A percentile compares a stretch with the other conserved stretches of the same genome.
Evolutionary conservation across 2,888 invertebrate species (phyloP).

Genomic region (Lumbricus terrestris): DNA sequence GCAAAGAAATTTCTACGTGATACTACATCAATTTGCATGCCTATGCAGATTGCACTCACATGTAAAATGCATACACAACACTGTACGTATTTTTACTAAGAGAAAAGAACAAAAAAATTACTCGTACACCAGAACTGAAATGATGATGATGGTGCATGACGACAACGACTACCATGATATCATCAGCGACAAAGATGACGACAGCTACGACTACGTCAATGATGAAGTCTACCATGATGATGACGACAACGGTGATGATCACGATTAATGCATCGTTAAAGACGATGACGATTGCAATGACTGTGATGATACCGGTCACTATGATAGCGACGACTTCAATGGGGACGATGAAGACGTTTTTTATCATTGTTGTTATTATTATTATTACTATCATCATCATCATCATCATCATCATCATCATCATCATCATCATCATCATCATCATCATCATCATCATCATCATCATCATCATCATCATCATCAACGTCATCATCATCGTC

Average conservation of each 20-base stretch:
- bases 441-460: too few relatives aligned
- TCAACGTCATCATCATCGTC: too few relatives aligned
- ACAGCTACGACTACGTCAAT: background rate
- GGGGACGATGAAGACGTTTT: constrained; percentile 24
- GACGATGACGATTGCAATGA: constrained; percentile 12
- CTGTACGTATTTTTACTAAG: too few relatives aligned
- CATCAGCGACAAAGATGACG: too few relatives aligned
- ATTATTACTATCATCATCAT: constrained; percentile 21
- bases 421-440: background rate
- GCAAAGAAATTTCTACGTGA: background rate
- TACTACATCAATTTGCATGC: too few relatives aligned
- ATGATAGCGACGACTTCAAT: background rate
- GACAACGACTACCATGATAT: too few relatives aligned
- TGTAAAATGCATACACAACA: too few relatives aligned
- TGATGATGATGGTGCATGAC: background rate
- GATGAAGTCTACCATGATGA: constrained; percentile 20
- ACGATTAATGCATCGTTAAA: too few relatives aligned
- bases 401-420: constrained; percentile 19
- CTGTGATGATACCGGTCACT: too few relatives aligned
- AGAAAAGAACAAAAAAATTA: too few relatives aligned
- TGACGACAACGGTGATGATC: constrained; percentile 22
- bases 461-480: constrained; percentile 21
- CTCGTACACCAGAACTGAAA: too few relatives aligned
- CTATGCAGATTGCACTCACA: too few relatives aligned
- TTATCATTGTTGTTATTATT: constrained; percentile 16